Conservation (phyloP, 1,140 invertebrate genomes). For the Vanessa tameamea region DNA sequence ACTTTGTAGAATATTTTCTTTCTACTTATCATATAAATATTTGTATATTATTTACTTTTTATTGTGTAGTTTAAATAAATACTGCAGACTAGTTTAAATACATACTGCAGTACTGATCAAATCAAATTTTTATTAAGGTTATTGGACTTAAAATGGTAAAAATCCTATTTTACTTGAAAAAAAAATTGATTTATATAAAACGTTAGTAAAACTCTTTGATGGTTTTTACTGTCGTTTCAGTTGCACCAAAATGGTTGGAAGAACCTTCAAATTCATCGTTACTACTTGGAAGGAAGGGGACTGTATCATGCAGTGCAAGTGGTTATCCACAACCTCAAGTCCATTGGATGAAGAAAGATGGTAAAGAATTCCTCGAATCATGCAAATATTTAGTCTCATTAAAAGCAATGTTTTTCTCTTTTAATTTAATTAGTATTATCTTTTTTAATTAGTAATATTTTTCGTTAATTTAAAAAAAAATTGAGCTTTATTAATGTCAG, state of each 20-base stretch:
- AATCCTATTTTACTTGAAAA: too few relatives aligned
- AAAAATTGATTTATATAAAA: too few relatives aligned
- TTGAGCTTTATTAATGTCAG: too few relatives aligned
- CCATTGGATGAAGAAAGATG: constrained; percentile 86
- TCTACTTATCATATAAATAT: not conserved
- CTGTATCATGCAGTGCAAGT: constrained; percentile 89
- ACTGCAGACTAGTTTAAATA: not conserved
- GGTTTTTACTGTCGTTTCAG: constrained; percentile 69
- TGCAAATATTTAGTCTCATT: too few relatives aligned
- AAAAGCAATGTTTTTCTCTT: too few relatives aligned
- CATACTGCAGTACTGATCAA: too few relatives aligned
- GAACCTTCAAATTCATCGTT: constrained; percentile 89
- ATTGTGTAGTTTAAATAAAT: not conserved
- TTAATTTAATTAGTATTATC: too few relatives aligned
- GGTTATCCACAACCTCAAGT: constrained; percentile 88
- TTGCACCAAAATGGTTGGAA: constrained; percentile 91
- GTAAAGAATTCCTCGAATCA: constrained; percentile 49
- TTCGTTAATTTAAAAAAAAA: too few relatives aligned
- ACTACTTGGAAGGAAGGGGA: constrained; percentile 86
- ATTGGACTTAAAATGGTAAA: too few relatives aligned
- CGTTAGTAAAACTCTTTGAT: too few relatives aligned
- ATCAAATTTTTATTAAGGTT: too few relatives aligned
- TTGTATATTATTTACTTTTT: not conserved
- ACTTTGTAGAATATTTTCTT: not conserved
- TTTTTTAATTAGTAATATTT: too few relatives aligned